Evolutionary conservation across 2,797 vertebrate genomes (phyloP).

Genomic region (Phrynocephalus forsythii): DNA sequence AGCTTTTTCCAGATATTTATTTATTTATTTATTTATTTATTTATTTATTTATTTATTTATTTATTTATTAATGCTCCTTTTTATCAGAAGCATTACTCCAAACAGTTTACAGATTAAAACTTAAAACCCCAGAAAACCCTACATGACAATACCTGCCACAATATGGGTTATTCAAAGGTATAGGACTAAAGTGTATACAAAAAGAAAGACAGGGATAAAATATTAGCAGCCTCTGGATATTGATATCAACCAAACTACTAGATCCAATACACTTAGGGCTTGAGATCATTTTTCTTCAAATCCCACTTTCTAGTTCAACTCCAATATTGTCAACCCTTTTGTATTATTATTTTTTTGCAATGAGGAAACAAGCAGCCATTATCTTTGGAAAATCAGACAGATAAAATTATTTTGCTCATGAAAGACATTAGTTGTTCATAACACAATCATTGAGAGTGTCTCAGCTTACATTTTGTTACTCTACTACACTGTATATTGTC

Average conservation of each 20-base stretch:
- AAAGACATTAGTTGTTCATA: conserved; percentile 24
- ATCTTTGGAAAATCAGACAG: conserved; percentile 3
- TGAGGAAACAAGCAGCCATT: conserved; percentile 18
- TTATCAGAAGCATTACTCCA: no score
- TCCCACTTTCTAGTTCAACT: not conserved
- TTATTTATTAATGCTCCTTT: no score
- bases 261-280: not conserved
- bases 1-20: not conserved
- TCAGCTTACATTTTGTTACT: conserved; percentile 37
- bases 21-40: no score
- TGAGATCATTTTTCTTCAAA: not conserved
- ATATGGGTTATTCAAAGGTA: no score
- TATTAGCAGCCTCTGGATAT: not conserved
- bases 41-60: no score
- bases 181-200: no score
- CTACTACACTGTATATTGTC: not conserved
- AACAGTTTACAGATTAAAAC: no score
- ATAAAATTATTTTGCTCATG: conserved; percentile 18
- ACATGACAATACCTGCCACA: no score
- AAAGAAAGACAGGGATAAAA: no score
- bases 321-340: not conserved
- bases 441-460: conserved; percentile 5
- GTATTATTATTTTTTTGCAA: no score
- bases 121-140: no score
- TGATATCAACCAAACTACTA: not conserved